Percentiles rank a stretch among this genome's conserved stretches.
phyloP scores from a whole-genome alignment of 2,113 vertebrate genomes.

The Saguinus midas region DNA sequence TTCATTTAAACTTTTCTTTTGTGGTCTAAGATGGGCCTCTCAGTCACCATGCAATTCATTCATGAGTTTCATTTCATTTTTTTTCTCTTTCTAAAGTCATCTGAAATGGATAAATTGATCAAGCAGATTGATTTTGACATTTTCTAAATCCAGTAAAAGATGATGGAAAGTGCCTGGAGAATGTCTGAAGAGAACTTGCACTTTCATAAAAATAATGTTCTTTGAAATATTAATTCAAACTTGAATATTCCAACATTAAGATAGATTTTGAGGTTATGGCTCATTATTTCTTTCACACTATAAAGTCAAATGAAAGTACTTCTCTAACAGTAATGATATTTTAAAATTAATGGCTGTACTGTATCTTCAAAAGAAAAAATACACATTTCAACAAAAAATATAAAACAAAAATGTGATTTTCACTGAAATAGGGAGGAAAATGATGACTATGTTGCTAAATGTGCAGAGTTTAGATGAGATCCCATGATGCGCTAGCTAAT shows the following conservation, averaged over 20 bases:
- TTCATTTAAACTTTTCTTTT: background rate
- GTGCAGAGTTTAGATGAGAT: background rate
- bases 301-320: background rate
- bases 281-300: background rate
- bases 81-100: background rate
- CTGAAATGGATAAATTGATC: background rate
- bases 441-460: background rate
- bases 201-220: background rate
- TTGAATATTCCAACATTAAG: background rate
- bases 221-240: background rate
- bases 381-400: background rate
- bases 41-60: background rate
- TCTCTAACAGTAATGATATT: background rate
- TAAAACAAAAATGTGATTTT: background rate
- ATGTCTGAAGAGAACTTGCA: background rate
- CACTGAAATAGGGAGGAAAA: background rate
- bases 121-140: background rate
- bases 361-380: background rate
- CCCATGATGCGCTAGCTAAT: background rate
- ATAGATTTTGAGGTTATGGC: background rate
- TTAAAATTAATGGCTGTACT: background rate
- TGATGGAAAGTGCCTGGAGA: background rate
- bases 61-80: background rate
- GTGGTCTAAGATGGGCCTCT: background rate
- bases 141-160: constrained; percentile 1